A percentile compares a stretch with the other conserved stretches of the same genome.
phyloP scores from a whole-genome alignment of 2,113 vertebrate species.

The Calonectris borealis region DNA sequence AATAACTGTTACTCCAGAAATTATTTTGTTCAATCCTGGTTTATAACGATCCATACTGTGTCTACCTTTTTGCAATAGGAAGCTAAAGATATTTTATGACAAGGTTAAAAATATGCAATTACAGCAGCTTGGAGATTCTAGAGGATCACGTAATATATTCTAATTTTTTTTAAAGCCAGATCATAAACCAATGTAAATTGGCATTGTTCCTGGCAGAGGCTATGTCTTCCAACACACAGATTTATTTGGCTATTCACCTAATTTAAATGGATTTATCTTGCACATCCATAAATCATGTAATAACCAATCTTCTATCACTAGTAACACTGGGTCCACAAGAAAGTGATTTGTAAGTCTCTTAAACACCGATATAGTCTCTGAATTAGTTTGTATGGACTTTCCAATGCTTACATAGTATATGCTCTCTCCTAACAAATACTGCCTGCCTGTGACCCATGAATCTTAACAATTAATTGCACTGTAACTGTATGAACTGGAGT shows the following conservation, averaged over 20 bases:
- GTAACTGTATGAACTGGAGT: background rate
- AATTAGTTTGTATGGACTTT: background rate
- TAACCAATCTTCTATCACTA: background rate
- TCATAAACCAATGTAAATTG: background rate
- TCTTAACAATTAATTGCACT: background rate
- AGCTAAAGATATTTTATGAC: background rate
- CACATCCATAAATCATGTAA: background rate
- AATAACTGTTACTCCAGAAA: background rate
- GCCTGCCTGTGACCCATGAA: background rate
- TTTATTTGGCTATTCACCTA: background rate
- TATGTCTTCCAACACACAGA: background rate
- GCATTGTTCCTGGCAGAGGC: background rate
- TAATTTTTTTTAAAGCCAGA: background rate
- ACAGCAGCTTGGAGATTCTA: background rate
- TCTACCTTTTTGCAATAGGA: background rate
- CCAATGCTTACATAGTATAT: background rate
- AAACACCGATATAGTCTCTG: background rate
- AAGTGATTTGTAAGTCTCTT: background rate
- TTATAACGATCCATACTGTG: background rate
- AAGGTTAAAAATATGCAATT: background rate
- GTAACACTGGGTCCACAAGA: background rate
- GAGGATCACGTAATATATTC: background rate
- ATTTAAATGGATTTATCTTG: background rate
- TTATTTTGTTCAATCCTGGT: background rate
- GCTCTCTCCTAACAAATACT: background rate